Evolutionary conservation across 2,888 invertebrate genomes (phyloP), one percentile per base, ranked within the genome.

Genomic region (Sarcophaga subvicina): DNA sequence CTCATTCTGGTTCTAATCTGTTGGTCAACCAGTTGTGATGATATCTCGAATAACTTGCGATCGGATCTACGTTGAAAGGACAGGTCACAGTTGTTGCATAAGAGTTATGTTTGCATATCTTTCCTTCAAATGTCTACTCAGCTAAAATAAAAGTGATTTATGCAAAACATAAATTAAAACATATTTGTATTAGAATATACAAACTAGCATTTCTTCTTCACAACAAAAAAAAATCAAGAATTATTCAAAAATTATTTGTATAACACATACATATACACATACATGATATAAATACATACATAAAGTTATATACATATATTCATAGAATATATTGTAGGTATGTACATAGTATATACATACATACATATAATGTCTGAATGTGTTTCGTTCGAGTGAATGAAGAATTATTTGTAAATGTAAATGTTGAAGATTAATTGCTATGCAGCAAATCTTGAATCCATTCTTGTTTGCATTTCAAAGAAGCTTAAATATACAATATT

Each of bases 381-480:
- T 73, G 22, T 69, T 62, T 81, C 54, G 12, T 81, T 20, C 75
- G 62, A 70, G 69, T 37, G 75, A 71, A 83, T 86, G 82, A 86
- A 82, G 76, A 76, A 83, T 86, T 86, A 79, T 79, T 86, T 86
- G 82, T 80, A 80, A 82, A 86, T 86, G 82, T 70, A 82, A 81
- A 86, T 79, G 79, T 86, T 86, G 79, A 86, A 82, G 86, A 86
- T 86, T 86, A 86, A 86, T 86, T 86, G 86, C 86, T 86, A 83
- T 86, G 86, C 82, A 86, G 83, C 80, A 81, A 83, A 86, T 86
- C 83, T 86, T 86, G 80, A 86, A 83, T 83, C 73, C 78, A 80
- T 80, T 83, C 86, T 83, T 86, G 80, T 83, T 86, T 86, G 83
- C 86, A 86, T 86, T 86, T 86, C 69, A 86, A 86, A 86, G 80